Conservation (phyloP, 1,140 invertebrate species). For the Thrips palmi region DNA sequence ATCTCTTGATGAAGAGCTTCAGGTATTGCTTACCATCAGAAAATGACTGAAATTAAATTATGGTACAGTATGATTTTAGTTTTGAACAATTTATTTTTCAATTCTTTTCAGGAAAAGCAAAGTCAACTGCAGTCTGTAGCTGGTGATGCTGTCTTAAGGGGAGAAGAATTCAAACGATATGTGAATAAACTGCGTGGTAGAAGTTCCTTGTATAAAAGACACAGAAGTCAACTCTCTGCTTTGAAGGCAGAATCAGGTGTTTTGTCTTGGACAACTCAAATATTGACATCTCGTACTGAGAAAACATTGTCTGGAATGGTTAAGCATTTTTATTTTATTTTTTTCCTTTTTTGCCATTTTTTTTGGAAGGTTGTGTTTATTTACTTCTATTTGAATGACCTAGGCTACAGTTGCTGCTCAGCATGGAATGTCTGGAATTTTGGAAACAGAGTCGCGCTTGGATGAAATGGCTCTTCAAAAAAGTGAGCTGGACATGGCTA, state of each 20-base stretch:
- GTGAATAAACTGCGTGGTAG: conserved; percentile 57
- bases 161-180: conserved; percentile 70
- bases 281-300: conserved; percentile 23
- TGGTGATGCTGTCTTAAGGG: conserved; percentile 42
- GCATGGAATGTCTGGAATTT: conserved; percentile 31
- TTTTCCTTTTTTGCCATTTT: not conserved
- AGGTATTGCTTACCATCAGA: conserved; percentile 10
- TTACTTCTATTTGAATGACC: too few relatives aligned
- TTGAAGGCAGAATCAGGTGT: conserved; percentile 49
- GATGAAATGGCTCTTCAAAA: conserved; percentile 36
- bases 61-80: too few relatives aligned
- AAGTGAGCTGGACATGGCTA: conserved; percentile 32
- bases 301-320: conserved; percentile 12
- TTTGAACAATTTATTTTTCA: too few relatives aligned
- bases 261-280: conserved; percentile 38
- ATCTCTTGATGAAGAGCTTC: conserved; percentile 32
- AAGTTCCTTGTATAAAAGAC: conserved; percentile 61
- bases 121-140: conserved; percentile 17
- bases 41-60: too few relatives aligned
- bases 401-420: conserved; percentile 20
- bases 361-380: not conserved
- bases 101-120: too few relatives aligned
- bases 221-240: conserved; percentile 48
- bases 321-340: conserved; percentile 2
- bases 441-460: conserved; percentile 30